Evolutionary conservation across 2,797 vertebrate species (phyloP).

Genomic region (Manis javanica): DNA sequence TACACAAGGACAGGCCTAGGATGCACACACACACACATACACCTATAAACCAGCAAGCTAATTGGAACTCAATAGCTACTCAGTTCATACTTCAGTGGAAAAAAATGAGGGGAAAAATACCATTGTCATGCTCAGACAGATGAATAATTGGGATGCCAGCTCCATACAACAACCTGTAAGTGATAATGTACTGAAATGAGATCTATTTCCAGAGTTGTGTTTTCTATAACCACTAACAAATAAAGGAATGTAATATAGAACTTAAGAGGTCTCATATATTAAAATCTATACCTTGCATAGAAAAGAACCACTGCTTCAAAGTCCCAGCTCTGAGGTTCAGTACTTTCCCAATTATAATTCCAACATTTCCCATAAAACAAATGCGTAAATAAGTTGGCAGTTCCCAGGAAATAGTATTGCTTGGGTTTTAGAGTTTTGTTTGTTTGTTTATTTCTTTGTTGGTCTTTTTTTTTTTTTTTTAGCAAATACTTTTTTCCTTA

Average conservation of each 20-base stretch:
- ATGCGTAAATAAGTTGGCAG: background rate
- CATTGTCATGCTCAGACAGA: background rate
- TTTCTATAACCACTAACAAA: background rate
- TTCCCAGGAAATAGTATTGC: background rate
- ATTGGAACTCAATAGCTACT: background rate
- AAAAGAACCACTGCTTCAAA: conserved; percentile 7
- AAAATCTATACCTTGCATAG: background rate
- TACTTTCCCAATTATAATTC: background rate
- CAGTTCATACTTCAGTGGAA: background rate
- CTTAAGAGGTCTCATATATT: background rate
- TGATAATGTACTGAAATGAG: background rate
- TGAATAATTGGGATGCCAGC: background rate
- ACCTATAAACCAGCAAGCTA: background rate
- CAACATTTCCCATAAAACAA: background rate
- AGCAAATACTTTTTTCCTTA: conserved; percentile 8
- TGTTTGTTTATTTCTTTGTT: background rate
- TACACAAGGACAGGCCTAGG: background rate
- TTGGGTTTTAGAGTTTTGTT: background rate
- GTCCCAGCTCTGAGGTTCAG: background rate
- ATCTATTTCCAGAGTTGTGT: background rate
- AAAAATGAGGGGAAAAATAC: background rate
- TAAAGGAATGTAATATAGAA: background rate
- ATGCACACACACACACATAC: background rate
- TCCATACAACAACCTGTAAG: background rate
- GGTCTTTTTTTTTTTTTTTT: background rate